These are phyloP conservation scores for Eciton burchellii DNA, from an alignment of 1,140 invertebrate genomes.

Conservation along the genomic window DNA sequence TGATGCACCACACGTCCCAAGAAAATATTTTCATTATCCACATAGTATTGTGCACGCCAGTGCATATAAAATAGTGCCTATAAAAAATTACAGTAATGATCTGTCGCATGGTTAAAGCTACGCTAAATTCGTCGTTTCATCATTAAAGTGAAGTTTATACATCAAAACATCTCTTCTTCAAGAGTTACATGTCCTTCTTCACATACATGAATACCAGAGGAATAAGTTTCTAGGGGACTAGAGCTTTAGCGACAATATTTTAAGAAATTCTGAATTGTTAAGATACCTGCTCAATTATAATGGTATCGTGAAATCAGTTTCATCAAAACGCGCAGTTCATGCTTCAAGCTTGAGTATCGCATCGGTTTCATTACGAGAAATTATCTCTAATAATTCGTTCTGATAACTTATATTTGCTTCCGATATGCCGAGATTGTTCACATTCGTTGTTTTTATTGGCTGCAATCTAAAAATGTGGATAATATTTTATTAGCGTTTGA, in stretches of 20 bases:
- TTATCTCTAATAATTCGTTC: slow-evolving; percentile 63
- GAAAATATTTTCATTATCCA: slow-evolving; percentile 29
- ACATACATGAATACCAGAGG: not conserved
- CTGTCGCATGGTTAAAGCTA: not conserved
- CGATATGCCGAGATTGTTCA: slow-evolving; percentile 15
- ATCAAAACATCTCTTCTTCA: not conserved
- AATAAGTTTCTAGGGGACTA: not conserved
- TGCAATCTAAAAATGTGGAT: slow-evolving; percentile 62
- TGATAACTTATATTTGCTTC: slow-evolving; percentile 38
- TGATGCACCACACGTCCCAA: slow-evolving; percentile 24
- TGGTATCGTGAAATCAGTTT: slow-evolving; percentile 21
- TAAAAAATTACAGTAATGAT: not conserved
- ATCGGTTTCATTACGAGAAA: slow-evolving; percentile 67
- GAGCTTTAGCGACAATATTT: not conserved
- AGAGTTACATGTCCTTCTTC: not conserved
- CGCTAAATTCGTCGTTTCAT: not conserved
- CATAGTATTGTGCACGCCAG: not conserved
- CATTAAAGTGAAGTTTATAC: not conserved
- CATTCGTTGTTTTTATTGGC: slow-evolving; percentile 2
- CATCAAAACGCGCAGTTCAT: rapidly evolving
- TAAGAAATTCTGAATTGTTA: slow-evolving; percentile 58
- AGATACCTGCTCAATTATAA: slow-evolving; percentile 60
- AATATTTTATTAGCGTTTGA: not conserved
- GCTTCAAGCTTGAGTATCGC: slow-evolving; percentile 64
- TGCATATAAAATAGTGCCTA: slow-evolving; percentile 10